These are phyloP conservation scores for Ochotona curzoniae DNA, from an alignment of 2,113 vertebrate species.

Conservation along the genomic window DNA sequence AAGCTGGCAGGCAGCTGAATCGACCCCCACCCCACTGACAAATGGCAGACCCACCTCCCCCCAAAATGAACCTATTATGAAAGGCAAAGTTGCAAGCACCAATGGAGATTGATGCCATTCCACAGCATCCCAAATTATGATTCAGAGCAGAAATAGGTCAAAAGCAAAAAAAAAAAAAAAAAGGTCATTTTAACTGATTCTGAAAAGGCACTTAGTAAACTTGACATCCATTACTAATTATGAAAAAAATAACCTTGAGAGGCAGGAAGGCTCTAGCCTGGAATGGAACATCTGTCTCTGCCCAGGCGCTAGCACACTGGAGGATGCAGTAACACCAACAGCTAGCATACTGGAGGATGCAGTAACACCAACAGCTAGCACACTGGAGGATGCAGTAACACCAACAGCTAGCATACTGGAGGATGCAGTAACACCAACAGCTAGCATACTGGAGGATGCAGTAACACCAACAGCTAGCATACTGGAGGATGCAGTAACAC, in stretches of 20 bases:
- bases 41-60: neutral
- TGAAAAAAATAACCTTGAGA: neutral
- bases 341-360: neutral
- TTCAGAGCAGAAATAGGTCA: constrained; percentile 34
- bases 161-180: constrained; percentile 7
- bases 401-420: too few species aligned
- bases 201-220: constrained; percentile 36
- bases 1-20: neutral
- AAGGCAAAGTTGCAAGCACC: neutral
- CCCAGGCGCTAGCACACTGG: neutral
- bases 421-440: neutral
- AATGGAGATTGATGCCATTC: neutral
- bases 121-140: neutral
- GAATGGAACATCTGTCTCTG: neutral
- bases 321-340: neutral
- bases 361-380: neutral
- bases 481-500: neutral
- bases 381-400: neutral
- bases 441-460: neutral
- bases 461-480: neutral
- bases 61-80: neutral
- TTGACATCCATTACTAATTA: constrained; percentile 18
- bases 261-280: neutral
- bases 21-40: neutral
- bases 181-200: neutral